phyloP scores from a whole-genome alignment of 2,797 vertebrate genomes.

The Oceanodroma leucorhoa region DNA sequence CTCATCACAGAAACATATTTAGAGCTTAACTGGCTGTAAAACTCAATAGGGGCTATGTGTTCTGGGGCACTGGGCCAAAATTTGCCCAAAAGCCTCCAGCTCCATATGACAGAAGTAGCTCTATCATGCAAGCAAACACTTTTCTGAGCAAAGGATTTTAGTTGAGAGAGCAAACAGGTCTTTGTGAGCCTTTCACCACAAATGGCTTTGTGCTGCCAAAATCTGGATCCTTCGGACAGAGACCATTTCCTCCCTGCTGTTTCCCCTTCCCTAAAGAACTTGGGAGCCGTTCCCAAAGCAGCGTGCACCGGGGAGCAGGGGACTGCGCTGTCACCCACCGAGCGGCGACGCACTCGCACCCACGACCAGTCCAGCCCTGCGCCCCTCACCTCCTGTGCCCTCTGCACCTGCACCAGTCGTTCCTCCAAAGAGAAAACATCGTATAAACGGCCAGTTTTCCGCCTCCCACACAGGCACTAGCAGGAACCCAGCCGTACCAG shows the following conservation, averaged over 20 bases:
- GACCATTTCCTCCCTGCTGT: neutral
- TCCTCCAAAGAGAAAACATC: neutral
- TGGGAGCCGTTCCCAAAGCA: neutral
- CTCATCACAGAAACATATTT: slow-evolving; percentile 14
- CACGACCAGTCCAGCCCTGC: neutral
- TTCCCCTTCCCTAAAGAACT: neutral
- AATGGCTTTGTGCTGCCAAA: neutral
- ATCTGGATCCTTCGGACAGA: neutral
- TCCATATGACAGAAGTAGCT: neutral
- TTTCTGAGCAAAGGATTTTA: neutral
- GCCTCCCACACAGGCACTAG: neutral
- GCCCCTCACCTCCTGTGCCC: neutral
- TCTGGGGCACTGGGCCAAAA: slow-evolving; percentile 12
- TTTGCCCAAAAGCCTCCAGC: neutral
- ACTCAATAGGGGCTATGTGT: neutral
- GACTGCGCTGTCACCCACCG: too few species aligned
- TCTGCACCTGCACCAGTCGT: neutral
- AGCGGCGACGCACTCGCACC: rapidly evolving
- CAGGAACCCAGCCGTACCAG: neutral
- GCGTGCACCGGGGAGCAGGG: neutral
- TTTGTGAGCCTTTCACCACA: neutral
- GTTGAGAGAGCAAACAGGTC: neutral
- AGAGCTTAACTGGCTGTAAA: slow-evolving; percentile 39
- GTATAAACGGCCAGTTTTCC: neutral
- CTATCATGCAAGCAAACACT: neutral